These are phyloP conservation scores for Rhagoletis pomonella DNA, from an alignment of 1,140 invertebrate genomes.

Conservation along the genomic window DNA sequence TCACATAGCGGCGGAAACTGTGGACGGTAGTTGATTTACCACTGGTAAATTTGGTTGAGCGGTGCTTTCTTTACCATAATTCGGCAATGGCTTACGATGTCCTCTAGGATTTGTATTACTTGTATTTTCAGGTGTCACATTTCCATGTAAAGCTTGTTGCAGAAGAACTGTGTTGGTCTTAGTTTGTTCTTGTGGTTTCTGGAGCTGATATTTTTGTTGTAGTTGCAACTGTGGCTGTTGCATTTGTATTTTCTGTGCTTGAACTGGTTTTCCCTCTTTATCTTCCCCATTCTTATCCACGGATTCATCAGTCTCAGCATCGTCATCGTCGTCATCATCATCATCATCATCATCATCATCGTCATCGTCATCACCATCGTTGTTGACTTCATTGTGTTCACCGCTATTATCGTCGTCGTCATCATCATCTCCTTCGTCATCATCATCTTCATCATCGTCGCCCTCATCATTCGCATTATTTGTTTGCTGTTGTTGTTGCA, in stretches of 20 bases:
- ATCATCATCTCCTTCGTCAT: conserved; percentile 55
- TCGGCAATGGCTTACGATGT: not conserved
- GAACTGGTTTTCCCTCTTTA: not conserved
- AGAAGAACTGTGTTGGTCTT: conserved; percentile 22
- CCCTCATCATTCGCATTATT: conserved; percentile 42
- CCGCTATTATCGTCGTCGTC: conserved; percentile 61
- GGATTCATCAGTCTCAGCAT: conserved; percentile 30
- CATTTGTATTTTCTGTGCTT: conserved; percentile 46
- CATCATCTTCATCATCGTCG: conserved; percentile 55
- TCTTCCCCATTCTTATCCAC: conserved; percentile 20
- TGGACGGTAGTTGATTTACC: conserved; percentile 65
- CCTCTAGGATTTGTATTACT: not conserved
- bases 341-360: not conserved
- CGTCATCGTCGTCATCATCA: conserved; percentile 27
- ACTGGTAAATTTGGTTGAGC: conserved; percentile 59
- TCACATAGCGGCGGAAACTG: conserved; percentile 62
- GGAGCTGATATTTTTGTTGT: conserved; percentile 54
- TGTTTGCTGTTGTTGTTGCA: conserved; percentile 47
- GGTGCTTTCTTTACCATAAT: not conserved
- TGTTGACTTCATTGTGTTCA: conserved; percentile 29
- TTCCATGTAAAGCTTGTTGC: not conserved
- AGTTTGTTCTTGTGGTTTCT: conserved; percentile 52
- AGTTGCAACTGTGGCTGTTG: conserved; percentile 54
- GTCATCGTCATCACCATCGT: not conserved
- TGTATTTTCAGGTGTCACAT: not conserved